Conservation (phyloP, 2,888 invertebrate species). For the Campoletis raptor region DNA sequence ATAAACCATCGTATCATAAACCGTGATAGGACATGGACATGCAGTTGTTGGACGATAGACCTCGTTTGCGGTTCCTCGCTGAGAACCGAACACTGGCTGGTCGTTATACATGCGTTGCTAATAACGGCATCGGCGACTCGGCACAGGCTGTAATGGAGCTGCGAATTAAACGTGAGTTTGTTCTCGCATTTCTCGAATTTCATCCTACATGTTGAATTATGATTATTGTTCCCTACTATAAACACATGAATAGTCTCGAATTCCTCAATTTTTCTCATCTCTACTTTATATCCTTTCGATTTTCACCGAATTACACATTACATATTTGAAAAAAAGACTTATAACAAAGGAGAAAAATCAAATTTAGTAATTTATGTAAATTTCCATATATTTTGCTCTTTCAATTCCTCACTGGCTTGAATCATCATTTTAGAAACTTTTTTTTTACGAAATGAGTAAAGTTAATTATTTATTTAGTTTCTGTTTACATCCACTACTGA, state of each 20-base stretch:
- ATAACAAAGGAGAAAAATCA: neutral
- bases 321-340: neutral
- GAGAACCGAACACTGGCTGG: slow-evolving; percentile 90
- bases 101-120: slow-evolving; percentile 90
- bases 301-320: neutral
- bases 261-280: neutral
- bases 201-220: slow-evolving; percentile 8
- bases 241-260: neutral
- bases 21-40: slow-evolving; percentile 87
- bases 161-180: slow-evolving; percentile 89
- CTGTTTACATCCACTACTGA: neutral
- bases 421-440: no score
- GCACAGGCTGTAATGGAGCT: slow-evolving; percentile 89
- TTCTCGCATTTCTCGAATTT: slow-evolving; percentile 55
- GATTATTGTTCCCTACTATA: neutral
- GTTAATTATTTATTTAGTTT: no score
- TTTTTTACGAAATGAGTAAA: no score
- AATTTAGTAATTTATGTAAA: no score
- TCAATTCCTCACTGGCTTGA: no score
- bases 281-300: neutral
- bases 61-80: slow-evolving; percentile 88
- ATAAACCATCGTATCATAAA: slow-evolving; percentile 40
- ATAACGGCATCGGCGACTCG: slow-evolving; percentile 91
- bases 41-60: slow-evolving; percentile 87
- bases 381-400: no score